Evolutionary conservation across 2,797 vertebrate species (phyloP).

Genomic region (Squalus acanthias): DNA sequence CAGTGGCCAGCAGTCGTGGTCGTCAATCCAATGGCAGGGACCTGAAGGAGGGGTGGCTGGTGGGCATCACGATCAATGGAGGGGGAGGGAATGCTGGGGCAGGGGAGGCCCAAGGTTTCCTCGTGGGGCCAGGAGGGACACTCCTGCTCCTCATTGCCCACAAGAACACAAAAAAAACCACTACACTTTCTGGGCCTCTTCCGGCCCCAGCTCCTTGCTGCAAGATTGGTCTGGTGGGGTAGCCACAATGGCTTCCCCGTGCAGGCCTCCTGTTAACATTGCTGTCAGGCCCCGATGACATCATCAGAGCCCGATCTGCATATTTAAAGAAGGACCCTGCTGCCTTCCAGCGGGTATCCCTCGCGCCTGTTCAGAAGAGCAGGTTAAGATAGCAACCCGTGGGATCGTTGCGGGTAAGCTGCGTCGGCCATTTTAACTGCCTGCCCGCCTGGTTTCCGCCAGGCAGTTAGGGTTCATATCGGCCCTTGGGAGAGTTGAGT

Average conservation of each 20-base stretch:
- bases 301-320: not conserved
- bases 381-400: not conserved
- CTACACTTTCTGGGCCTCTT: not conserved
- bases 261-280: not conserved
- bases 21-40: not conserved
- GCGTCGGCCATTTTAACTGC: not conserved
- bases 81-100: not conserved
- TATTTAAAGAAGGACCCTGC: not conserved
- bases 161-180: not conserved
- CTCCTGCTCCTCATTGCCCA: not conserved
- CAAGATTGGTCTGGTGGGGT: not conserved
- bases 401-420: not conserved
- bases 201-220: not conserved
- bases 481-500: not conserved
- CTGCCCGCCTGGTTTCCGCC: not conserved
- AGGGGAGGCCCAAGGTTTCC: not conserved
- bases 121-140: too few relatives aligned
- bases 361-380: not conserved
- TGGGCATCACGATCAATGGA: not conserved
- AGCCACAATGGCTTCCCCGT: too few relatives aligned
- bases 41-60: not conserved
- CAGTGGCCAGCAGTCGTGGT: not conserved
- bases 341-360: not conserved
- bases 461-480: not conserved
- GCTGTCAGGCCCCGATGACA: too few relatives aligned